Conservation (phyloP, 2,797 vertebrate genomes). For the Hapalemur alaotrensis region DNA sequence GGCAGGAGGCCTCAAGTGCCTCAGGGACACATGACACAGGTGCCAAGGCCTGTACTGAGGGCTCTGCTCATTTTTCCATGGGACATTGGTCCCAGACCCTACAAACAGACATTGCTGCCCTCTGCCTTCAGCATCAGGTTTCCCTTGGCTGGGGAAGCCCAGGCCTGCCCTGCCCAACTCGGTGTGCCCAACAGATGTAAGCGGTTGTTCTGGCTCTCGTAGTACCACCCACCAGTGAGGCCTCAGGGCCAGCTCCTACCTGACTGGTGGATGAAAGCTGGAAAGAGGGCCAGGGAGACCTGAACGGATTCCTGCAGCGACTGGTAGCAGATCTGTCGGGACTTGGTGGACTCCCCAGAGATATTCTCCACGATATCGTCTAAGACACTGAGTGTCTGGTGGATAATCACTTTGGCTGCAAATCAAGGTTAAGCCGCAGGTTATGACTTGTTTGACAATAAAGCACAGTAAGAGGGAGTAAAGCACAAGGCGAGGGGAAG, state of each 20-base stretch:
- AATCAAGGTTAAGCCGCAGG: conserved; percentile 65
- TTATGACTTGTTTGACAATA: background rate
- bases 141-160: background rate
- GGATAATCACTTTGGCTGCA: conserved; percentile 94
- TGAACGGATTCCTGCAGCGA: conserved; percentile 98
- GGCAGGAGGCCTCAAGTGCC: background rate
- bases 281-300: conserved; percentile 96
- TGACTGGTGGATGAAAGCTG: conserved; percentile 97
- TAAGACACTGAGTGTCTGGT: conserved; percentile 94
- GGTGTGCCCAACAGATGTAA: background rate
- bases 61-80: background rate
- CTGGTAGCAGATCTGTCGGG: conserved; percentile 98
- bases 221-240: conserved; percentile 58
- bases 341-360: conserved; percentile 97
- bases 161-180: background rate
- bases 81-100: background rate
- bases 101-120: background rate
- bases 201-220: background rate
- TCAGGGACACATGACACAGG: background rate
- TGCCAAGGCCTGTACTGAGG: background rate
- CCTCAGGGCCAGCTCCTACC: conserved; percentile 84
- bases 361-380: conserved; percentile 95
- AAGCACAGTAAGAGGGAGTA: background rate
- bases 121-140: background rate
- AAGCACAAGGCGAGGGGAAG: background rate